A percentile compares a stretch with the other conserved stretches of the same genome.
phyloP scores from a whole-genome alignment of 2,888 invertebrate species.

The Macroteleia sp. region DNA sequence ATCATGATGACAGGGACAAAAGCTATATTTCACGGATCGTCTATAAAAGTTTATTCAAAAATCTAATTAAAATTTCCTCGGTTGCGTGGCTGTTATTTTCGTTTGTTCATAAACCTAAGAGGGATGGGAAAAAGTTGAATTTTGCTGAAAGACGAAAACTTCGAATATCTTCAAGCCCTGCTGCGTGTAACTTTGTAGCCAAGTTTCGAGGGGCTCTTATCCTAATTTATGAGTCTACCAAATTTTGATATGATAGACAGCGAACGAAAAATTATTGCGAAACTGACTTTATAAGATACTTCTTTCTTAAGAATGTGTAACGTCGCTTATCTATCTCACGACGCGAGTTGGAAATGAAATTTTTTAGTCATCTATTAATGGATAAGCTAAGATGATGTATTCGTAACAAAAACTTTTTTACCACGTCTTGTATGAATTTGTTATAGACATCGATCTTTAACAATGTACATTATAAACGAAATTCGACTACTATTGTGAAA shows the following conservation, averaged over 20 bases:
- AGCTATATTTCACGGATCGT: constrained; percentile 33
- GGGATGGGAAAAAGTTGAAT: constrained; percentile 39
- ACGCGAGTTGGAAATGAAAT: constrained; percentile 17
- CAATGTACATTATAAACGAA: background rate
- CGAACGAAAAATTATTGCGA: constrained; percentile 45
- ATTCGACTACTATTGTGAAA: constrained; percentile 36
- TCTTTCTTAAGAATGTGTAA: constrained; percentile 17
- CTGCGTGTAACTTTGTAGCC: constrained; percentile 36
- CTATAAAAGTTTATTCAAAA: constrained; percentile 51
- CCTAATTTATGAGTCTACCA: constrained; percentile 51
- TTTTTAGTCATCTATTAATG: constrained; percentile 21
- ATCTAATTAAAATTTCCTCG: constrained; percentile 48
- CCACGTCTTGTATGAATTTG: constrained; percentile 6
- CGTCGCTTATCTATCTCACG: constrained; percentile 14
- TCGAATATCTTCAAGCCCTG: constrained; percentile 22
- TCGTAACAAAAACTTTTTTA: background rate
- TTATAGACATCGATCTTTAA: constrained; percentile 16
- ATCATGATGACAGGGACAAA: constrained; percentile 19
- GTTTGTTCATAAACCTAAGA: constrained; percentile 31
- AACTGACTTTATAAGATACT: constrained; percentile 29
- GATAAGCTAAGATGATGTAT: background rate
- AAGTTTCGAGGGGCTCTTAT: constrained; percentile 50
- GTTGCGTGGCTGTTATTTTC: constrained; percentile 10
- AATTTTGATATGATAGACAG: constrained; percentile 53
- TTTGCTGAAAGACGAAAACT: constrained; percentile 40